Conservation (phyloP, 1,140 invertebrate genomes). For the Hesperophylax magnus region DNA sequence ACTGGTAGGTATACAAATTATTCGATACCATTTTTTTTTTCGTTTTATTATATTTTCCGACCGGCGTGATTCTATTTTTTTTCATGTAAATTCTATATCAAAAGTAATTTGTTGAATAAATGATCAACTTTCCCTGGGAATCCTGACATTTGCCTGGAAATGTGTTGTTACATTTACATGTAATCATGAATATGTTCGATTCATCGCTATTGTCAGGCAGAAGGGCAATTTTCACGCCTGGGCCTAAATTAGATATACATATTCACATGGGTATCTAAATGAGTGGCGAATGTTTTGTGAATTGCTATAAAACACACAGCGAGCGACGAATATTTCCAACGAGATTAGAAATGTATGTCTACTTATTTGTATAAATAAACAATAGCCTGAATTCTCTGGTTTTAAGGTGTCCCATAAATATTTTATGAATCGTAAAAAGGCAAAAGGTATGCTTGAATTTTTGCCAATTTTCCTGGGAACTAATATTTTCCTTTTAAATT, state of each 20-base stretch:
- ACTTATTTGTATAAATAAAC: background rate
- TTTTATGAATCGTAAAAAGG: background rate
- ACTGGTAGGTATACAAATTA: background rate
- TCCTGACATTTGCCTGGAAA: background rate
- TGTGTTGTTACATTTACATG: constrained; percentile 18
- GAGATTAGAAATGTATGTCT: constrained; percentile 12
- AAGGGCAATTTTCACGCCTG: constrained; percentile 13
- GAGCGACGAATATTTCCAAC: background rate
- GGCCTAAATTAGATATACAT: constrained; percentile 26
- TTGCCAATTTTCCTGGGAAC: background rate
- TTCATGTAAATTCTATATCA: background rate
- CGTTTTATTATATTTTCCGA: background rate
- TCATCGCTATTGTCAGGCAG: constrained; percentile 16
- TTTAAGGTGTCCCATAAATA: background rate
- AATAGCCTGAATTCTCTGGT: background rate
- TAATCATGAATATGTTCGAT: constrained; percentile 33
- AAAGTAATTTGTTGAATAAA: background rate
- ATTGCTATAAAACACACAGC: background rate
- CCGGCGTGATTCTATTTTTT: background rate
- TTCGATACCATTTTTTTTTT: background rate
- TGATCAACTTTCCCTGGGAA: constrained; percentile 8
- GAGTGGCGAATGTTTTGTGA: constrained; percentile 1
- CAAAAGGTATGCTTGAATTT: background rate
- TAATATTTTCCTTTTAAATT: too few relatives aligned
- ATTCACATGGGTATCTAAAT: background rate